Evolutionary conservation across 1,140 invertebrate species (phyloP), one percentile per base, ranked within the genome.

Genomic region (Mactra quadrangularis): DNA sequence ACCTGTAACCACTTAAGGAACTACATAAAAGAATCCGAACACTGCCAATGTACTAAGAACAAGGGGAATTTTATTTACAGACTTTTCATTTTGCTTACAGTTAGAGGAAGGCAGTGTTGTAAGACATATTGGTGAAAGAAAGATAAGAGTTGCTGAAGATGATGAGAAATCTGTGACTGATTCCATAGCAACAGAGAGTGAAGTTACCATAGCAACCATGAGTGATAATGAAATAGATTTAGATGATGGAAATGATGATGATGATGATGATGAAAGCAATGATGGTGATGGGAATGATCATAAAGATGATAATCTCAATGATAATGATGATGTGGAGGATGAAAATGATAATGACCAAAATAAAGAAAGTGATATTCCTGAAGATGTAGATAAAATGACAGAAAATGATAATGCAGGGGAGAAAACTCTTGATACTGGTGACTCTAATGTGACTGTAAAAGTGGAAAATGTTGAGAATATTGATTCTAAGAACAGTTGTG

Each of bases 101-200:
- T 79, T 93, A n/a, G 92, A 93, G 71, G 92, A 93, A 25, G 90
- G 89, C 22, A 91, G 90, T 85, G 75, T 93, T 38, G 59, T 70
- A 45, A 83, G 90, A 19, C 94, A 94, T 87, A 74, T 83, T 33
- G 92, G 93, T 60, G 93, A 94, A 83, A 88, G 93, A 47, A 92
- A 90, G 86, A 88, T 92, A 22, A 89, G 89, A 79, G 84, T 84
- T 47, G 55, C 87, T 0, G 92, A 93, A 13, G 91, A 93, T 15
- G 92, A 93, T 82, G 77, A 83, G 35, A 70, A 83, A 47, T 88
- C 90, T 35, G 50, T 90, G 9, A 76, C 85, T 45, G 87, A 88
- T 35, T 88, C 88, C 9, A 15, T 85, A 27, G 70, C 84, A 57
- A 74, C 86, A 66, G 88, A 87, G 57, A 85, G 76, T 84, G 87